Evolutionary conservation across 2,888 invertebrate genomes (phyloP).

Genomic region (Rhogogaster chlorosoma): DNA sequence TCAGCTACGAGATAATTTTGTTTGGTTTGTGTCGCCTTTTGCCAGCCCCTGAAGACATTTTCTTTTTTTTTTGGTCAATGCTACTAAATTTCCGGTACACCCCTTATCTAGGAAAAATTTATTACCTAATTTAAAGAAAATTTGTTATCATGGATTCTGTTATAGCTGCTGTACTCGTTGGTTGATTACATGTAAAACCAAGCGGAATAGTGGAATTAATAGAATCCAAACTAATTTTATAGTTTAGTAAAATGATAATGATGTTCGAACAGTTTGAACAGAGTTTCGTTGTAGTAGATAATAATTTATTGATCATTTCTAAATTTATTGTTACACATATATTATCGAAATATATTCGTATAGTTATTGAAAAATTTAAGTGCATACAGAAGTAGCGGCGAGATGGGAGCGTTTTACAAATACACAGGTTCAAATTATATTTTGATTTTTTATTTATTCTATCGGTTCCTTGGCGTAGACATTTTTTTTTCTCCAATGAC

Average conservation of each 20-base stretch:
- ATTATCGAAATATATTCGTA: slow-evolving; percentile 16
- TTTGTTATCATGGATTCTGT: slow-evolving; percentile 27
- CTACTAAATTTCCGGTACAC: neutral
- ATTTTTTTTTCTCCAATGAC: neutral
- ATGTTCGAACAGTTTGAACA: neutral
- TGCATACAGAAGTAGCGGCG: neutral
- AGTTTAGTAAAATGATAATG: slow-evolving; percentile 3
- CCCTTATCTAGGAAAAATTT: neutral
- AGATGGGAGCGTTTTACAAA: neutral
- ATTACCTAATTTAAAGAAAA: neutral
- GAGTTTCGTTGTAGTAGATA: neutral
- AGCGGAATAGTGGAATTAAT: slow-evolving; percentile 16
- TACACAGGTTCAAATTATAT: neutral
- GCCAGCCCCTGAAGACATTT: neutral
- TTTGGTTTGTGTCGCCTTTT: slow-evolving; percentile 30
- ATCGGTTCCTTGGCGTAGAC: neutral
- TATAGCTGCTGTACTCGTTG: slow-evolving; percentile 19
- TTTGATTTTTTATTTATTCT: neutral
- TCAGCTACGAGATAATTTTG: slow-evolving; percentile 18
- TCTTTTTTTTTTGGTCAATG: neutral
- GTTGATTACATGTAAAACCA: slow-evolving; percentile 37
- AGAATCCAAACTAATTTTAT: slow-evolving; percentile 16
- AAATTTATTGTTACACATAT: slow-evolving; percentile 19
- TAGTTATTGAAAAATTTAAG: slow-evolving; percentile 6
- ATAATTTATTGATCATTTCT: slow-evolving; percentile 27